Evolutionary conservation across 1,140 invertebrate genomes (phyloP), one percentile per base, ranked within the genome.

Genomic region (Aporrectodea caliginosa): DNA sequence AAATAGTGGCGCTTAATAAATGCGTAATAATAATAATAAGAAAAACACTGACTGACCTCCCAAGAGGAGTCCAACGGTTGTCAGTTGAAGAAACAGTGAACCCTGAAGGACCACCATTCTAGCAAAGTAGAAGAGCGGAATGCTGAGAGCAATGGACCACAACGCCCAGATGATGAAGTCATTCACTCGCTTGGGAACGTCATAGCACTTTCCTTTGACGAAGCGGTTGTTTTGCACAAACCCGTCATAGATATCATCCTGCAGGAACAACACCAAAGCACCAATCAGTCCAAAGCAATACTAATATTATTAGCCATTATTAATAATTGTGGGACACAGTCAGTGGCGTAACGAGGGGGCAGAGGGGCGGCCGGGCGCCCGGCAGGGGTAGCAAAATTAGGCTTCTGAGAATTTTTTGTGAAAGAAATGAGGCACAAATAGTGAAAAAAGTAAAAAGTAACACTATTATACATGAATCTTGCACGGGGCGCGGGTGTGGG

Each of bases 241-340:
- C 33, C 82, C 73, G 30, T 87, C 85, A 76, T 84, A 86, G 69
- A 87, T 80, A 32, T 87, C 83, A 83, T 88, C 87, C 87, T 88
- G 77, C 1, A 78, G 83, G n/a, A n/a, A n/a, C n/a, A n/a, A n/a
- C n/a, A n/a, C n/a, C n/a, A n/a, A n/a, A n/a, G n/a, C n/a, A n/a
- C n/a, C n/a, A n/a, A n/a, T n/a, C n/a, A n/a, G n/a, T 32, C 30
- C 30, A 43, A 69, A 75, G 69, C 68, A 68, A 12, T n/a, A 71
- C 16, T 31, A 58, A 27, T 73, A 30, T 2, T 33, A 34, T n/a
- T 33, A 1, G n/a, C 12, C 1, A 2, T 58, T 16, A n/a, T 0
- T 70, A 69, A 1, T 69, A 16, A 27, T 29, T n/a, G n/a, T n/a
- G n/a, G n/a, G n/a, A n/a, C n/a, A n/a, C n/a, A n/a, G n/a, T n/a